These are phyloP conservation scores for Oreonectes daqikongensis DNA, from an alignment of 2,797 vertebrate species.

Conservation along the genomic window DNA sequence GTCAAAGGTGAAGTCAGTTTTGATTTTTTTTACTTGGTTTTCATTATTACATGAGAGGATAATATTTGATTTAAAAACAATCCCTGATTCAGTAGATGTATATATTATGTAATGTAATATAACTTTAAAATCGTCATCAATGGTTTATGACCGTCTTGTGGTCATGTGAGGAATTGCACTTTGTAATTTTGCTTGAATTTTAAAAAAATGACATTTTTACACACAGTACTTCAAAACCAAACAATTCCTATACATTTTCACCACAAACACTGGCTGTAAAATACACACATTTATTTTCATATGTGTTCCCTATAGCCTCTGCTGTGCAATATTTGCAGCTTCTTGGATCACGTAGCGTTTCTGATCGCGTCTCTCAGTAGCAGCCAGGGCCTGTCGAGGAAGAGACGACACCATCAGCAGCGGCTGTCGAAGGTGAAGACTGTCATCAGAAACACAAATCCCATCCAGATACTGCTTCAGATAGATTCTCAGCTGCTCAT, in stretches of 20 bases:
- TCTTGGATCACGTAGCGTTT: slow-evolving; percentile 61
- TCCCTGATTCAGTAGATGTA: background rate
- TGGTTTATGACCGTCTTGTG: slow-evolving; percentile 4
- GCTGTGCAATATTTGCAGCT: slow-evolving; percentile 65
- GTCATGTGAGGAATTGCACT: background rate
- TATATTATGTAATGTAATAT: no score
- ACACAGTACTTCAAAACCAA: no score
- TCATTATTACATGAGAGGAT: no score
- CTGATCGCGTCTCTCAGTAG: slow-evolving; percentile 28
- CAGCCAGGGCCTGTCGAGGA: slow-evolving; percentile 1
- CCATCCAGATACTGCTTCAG: slow-evolving; percentile 79
- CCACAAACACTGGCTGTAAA: no score
- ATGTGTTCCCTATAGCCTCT: slow-evolving; percentile 44
- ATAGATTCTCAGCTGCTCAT: slow-evolving; percentile 68
- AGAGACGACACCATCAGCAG: slow-evolving; percentile 65
- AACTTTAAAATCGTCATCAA: background rate
- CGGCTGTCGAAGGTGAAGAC: slow-evolving; percentile 65
- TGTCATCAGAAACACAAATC: slow-evolving; percentile 69
- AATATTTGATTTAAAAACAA: no score
- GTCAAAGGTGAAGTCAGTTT: background rate
- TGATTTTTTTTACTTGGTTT: no score
- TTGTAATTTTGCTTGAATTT: background rate
- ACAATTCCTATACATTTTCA: no score
- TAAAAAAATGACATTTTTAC: no score
- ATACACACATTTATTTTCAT: background rate